Conservation (phyloP, 2,113 vertebrate species). For the Oncorhynchus masou region DNA sequence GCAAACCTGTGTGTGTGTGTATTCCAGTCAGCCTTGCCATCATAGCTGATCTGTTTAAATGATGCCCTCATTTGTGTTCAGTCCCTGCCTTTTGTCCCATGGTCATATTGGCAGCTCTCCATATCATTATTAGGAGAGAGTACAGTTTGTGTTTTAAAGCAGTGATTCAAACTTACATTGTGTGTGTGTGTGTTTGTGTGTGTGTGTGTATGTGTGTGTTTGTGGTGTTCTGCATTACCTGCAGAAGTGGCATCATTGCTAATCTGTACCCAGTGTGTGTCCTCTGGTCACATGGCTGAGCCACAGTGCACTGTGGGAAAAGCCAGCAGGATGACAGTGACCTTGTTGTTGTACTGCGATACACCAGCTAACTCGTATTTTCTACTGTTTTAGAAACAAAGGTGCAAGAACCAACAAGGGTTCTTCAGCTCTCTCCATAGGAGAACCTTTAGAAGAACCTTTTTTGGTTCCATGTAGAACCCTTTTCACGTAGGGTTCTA, state of each 20-base stretch:
- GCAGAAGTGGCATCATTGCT: constrained; percentile 12
- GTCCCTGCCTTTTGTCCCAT: constrained; percentile 21
- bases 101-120: constrained; percentile 39
- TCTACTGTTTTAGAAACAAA: too few relatives aligned
- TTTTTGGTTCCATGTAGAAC: too few relatives aligned
- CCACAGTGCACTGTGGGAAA: constrained; percentile 32
- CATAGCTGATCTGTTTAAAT: constrained; percentile 18
- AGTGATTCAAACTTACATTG: too few relatives aligned
- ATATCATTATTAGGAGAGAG: background rate
- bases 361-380: background rate
- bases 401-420: too few relatives aligned
- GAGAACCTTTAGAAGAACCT: too few relatives aligned
- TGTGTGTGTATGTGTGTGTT: background rate
- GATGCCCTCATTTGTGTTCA: constrained; percentile 40
- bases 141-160: background rate
- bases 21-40: constrained; percentile 18
- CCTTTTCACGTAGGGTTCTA: too few relatives aligned
- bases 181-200: background rate
- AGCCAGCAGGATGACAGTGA: constrained; percentile 43
- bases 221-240: background rate
- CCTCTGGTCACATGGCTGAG: constrained; percentile 22
- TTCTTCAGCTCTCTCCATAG: too few relatives aligned
- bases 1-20: constrained; percentile 7
- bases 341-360: constrained; percentile 25
- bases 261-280: background rate